Conservation (phyloP, 2,888 invertebrate genomes). For the Chrysopilus asiliformis region DNA sequence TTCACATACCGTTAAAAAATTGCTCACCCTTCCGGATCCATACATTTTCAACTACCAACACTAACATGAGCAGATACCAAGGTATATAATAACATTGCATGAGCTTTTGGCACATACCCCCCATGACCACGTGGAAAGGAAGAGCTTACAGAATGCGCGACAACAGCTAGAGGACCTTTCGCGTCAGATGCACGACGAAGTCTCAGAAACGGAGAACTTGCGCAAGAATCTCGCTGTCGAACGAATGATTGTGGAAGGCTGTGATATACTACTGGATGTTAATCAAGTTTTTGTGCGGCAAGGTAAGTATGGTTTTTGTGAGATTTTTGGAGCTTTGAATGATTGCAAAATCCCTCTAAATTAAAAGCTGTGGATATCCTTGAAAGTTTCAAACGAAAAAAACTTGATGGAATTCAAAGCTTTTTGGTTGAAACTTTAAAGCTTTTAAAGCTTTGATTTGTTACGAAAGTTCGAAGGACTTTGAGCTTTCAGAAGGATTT, state of each 20-base stretch:
- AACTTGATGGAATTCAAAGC: conserved; percentile 2
- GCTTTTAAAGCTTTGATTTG: conserved; percentile 4
- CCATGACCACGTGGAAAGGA: conserved; percentile 84
- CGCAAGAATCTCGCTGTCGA: conserved; percentile 84
- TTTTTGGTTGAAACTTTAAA: conserved; percentile 4
- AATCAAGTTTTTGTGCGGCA: conserved; percentile 89
- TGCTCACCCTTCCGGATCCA: no score
- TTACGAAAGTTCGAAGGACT: no score
- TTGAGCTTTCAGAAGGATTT: no score
- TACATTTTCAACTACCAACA: conserved; percentile 14
- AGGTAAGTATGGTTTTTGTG: conserved; percentile 51
- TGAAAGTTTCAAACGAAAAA: conserved; percentile 1
- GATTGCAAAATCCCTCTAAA: no score
- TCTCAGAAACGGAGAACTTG: conserved; percentile 84
- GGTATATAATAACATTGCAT: conserved; percentile 83
- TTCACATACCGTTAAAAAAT: no score
- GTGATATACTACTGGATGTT: conserved; percentile 81
- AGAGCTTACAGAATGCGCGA: conserved; percentile 75
- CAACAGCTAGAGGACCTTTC: conserved; percentile 77
- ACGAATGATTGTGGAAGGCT: conserved; percentile 86
- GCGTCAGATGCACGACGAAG: conserved; percentile 38
- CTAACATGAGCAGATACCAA: conserved; percentile 83
- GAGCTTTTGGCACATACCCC: conserved; percentile 85
- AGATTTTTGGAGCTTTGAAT: not conserved
- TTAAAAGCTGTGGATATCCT: no score